These are phyloP conservation scores for Riparia riparia DNA, from an alignment of 2,113 vertebrate genomes.

Conservation along the genomic window DNA sequence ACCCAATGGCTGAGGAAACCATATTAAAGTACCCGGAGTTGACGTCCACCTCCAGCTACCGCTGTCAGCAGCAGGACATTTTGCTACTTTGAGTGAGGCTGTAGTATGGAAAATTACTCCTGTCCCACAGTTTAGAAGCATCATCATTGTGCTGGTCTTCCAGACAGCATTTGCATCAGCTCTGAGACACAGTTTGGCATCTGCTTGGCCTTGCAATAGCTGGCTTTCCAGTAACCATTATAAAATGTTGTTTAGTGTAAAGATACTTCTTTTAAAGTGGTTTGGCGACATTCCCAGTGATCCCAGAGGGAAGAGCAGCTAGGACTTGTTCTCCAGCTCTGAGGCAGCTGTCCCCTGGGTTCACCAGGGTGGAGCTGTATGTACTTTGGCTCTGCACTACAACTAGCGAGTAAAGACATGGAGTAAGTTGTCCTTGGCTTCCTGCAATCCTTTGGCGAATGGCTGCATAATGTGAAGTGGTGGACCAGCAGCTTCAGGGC, in stretches of 20 bases:
- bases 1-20: background rate
- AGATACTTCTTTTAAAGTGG: constrained; percentile 4
- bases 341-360: background rate
- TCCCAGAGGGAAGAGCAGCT: background rate
- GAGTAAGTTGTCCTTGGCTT: background rate
- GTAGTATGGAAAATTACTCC: background rate
- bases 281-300: constrained; percentile 18
- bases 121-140: background rate
- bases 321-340: background rate
- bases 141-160: background rate
- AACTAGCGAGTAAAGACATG: background rate
- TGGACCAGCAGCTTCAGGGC: background rate
- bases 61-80: background rate
- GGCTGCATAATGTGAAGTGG: fast-evolving
- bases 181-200: background rate
- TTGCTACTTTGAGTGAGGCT: background rate
- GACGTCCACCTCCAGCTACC: fast-evolving
- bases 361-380: background rate
- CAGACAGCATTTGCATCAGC: background rate
- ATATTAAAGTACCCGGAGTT: fast-evolving
- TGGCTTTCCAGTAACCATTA: constrained; percentile 19
- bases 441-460: fast-evolving
- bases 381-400: background rate
- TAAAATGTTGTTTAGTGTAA: background rate
- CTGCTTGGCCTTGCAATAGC: background rate